These are phyloP conservation scores for Taenioides sp. DNA, from an alignment of 2,797 vertebrate species.

Conservation along the genomic window DNA sequence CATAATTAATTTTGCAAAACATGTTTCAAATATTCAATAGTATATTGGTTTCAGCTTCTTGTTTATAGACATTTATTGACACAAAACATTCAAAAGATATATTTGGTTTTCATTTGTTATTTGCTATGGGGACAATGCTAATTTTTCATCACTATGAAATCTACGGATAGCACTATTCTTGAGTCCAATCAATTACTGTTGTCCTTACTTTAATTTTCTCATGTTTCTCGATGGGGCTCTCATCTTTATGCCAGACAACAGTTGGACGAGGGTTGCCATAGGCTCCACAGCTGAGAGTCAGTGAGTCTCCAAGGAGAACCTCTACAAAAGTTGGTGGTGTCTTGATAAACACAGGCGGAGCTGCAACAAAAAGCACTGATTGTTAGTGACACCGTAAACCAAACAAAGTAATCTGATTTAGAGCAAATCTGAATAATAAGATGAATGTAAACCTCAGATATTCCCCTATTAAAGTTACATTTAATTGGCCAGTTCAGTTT, in stretches of 20 bases:
- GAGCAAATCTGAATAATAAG: neutral
- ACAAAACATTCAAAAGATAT: neutral
- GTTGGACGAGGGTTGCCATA: slow-evolving; percentile 88
- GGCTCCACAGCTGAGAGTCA: slow-evolving; percentile 88
- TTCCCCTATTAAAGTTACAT: neutral
- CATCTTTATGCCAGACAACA: slow-evolving; percentile 88
- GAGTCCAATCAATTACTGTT: slow-evolving; percentile 30
- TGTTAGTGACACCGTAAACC: slow-evolving; percentile 18
- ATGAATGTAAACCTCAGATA: neutral
- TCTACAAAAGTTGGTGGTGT: slow-evolving; percentile 87
- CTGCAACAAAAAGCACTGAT: slow-evolving; percentile 66
- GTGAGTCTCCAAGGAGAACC: slow-evolving; percentile 79
- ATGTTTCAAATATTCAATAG: neutral
- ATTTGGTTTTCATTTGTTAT: neutral
- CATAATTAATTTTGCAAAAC: neutral
- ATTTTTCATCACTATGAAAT: neutral
- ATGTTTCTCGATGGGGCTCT: slow-evolving; percentile 75
- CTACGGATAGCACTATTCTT: neutral
- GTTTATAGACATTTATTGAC: neutral
- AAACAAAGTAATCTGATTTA: neutral
- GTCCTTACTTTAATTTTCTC: slow-evolving; percentile 83
- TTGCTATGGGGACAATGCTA: slow-evolving; percentile 5
- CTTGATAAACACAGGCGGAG: slow-evolving; percentile 88
- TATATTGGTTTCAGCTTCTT: neutral
- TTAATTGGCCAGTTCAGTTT: neutral